Evolutionary conservation across 2,113 vertebrate species (phyloP).

Genomic region (Panurus biarmicus): DNA sequence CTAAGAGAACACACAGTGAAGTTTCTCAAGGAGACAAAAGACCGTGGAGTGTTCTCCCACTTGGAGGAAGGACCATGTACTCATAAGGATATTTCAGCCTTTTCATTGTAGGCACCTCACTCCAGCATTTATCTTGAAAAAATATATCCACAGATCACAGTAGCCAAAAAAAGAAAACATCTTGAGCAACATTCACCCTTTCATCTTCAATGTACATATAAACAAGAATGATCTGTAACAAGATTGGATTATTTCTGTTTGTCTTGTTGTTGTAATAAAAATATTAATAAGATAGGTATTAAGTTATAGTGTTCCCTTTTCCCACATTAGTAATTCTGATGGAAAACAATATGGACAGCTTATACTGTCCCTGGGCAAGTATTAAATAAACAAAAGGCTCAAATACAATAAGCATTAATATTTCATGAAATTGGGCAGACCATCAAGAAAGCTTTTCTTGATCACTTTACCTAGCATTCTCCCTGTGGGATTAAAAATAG

Average conservation of each 20-base stretch:
- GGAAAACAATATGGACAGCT: slow-evolving; percentile 36
- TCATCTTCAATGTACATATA: background rate
- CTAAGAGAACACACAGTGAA: background rate
- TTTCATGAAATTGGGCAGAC: slow-evolving; percentile 41
- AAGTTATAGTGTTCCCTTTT: background rate
- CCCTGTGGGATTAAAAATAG: slow-evolving; percentile 4
- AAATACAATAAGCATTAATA: slow-evolving; percentile 52
- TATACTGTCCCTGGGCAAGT: slow-evolving; percentile 40
- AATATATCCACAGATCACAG: background rate
- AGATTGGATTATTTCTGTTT: background rate
- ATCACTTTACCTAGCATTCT: slow-evolving; percentile 43
- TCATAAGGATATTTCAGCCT: background rate
- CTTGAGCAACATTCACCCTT: background rate
- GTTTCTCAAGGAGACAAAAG: background rate
- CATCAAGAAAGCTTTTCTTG: slow-evolving; percentile 51
- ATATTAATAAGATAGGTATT: background rate
- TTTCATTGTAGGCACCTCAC: background rate
- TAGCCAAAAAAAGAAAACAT: background rate
- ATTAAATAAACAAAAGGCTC: slow-evolving; percentile 56
- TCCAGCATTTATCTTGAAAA: background rate
- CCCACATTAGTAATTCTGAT: slow-evolving; percentile 32
- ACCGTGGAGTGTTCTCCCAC: background rate
- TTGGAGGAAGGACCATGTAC: background rate
- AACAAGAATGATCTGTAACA: background rate
- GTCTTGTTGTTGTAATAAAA: slow-evolving; percentile 1